phyloP scores from a whole-genome alignment of 2,797 vertebrate species.

The Saxicola maurus region DNA sequence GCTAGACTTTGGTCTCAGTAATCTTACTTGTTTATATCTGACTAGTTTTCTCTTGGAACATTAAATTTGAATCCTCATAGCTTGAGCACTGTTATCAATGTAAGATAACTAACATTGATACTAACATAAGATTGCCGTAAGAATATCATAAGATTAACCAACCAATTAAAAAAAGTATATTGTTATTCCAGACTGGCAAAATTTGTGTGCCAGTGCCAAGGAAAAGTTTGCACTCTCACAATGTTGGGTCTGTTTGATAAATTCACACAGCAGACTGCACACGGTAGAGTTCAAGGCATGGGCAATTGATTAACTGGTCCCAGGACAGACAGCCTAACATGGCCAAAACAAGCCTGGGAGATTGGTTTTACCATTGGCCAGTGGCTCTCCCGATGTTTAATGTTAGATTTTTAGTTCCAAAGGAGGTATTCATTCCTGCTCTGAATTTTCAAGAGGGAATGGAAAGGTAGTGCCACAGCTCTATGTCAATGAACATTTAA shows the following conservation, averaged over 20 bases:
- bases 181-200: neutral
- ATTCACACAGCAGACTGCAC: accelerated
- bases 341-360: neutral
- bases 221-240: neutral
- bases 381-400: neutral
- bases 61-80: neutral
- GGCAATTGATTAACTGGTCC: neutral
- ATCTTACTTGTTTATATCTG: neutral
- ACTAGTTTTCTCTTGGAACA: neutral
- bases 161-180: neutral
- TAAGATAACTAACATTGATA: neutral
- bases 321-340: neutral
- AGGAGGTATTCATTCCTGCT: neutral
- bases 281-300: neutral
- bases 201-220: neutral
- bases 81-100: neutral
- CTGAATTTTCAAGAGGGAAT: neutral
- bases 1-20: neutral
- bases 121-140: neutral
- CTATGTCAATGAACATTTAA: neutral
- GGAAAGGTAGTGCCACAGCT: neutral
- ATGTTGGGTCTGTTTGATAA: neutral
- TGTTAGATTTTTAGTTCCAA: neutral
- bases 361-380: neutral
- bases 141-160: neutral